A percentile compares a stretch with the other conserved stretches of the same genome.
Conservation (phyloP, 2,797 vertebrate species). For the Catostomus latipinnis region DNA sequence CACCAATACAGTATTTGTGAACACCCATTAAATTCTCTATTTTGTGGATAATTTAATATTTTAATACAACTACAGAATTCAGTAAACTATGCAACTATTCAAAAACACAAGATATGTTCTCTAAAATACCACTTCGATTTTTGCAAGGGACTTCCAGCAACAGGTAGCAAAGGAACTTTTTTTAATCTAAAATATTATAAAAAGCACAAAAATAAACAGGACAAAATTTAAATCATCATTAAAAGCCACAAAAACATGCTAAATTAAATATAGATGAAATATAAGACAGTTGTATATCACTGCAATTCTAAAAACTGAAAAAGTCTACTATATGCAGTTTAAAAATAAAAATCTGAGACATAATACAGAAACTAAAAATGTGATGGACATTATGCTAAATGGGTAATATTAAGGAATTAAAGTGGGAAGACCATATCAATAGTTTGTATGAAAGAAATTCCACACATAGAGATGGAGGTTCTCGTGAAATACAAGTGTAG, state of each 20-base stretch:
- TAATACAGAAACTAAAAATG: not conserved
- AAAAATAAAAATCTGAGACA: constrained; percentile 2
- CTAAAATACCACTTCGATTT: not conserved
- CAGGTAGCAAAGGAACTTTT: constrained; percentile 23
- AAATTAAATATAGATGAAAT: no score
- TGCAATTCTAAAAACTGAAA: no score
- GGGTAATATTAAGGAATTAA: constrained; percentile 14
- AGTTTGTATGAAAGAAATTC: constrained; percentile 38
- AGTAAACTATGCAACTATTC: no score
- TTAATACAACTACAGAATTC: no score
- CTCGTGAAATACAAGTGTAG: constrained; percentile 55
- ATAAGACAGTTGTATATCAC: no score
- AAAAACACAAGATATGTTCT: no score
- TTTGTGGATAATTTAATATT: no score
- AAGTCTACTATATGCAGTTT: not conserved
- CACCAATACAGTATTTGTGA: no score
- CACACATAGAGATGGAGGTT: constrained; percentile 55
- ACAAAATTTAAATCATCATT: not conserved
- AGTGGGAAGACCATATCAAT: constrained; percentile 15
- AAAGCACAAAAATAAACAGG: not conserved
- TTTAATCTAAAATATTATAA: not conserved
- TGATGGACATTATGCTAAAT: constrained; percentile 28
- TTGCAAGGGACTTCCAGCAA: constrained; percentile 1
- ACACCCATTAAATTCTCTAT: no score
- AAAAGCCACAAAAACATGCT: no score